A percentile compares a stretch with the other conserved stretches of the same genome.
Conservation (phyloP, 2,888 invertebrate genomes). For the Biston betularia region DNA sequence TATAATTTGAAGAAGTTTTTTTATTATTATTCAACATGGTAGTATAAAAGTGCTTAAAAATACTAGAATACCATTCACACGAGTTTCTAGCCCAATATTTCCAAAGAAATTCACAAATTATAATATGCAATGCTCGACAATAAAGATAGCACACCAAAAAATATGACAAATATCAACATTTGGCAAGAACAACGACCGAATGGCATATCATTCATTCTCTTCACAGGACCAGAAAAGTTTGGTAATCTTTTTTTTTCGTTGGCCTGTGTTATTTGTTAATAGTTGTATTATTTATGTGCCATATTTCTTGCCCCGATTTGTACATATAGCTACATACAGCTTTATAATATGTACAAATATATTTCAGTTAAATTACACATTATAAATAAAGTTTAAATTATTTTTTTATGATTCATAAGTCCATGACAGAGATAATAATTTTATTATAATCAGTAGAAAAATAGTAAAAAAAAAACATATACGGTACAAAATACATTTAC, state of each 20-base stretch:
- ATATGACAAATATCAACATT: neutral
- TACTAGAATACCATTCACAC: neutral
- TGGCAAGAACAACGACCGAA: neutral
- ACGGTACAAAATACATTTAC: slow-evolving; percentile 15
- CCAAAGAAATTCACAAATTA: neutral
- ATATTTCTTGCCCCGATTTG: neutral
- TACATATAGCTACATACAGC: neutral
- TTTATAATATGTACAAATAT: neutral
- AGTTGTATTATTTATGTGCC: no score
- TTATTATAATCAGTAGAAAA: neutral
- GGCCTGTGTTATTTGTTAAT: no score
- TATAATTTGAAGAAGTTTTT: slow-evolving; percentile 14
- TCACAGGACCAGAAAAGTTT: neutral
- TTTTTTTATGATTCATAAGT: neutral
- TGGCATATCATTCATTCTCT: no score
- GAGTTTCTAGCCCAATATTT: neutral
- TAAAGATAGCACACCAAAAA: neutral
- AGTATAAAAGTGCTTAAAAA: neutral
- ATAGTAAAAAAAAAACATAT: neutral
- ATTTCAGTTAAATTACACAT: neutral
- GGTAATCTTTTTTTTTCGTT: neutral
- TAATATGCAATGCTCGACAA: neutral
- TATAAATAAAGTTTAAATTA: neutral
- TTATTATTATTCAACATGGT: slow-evolving; percentile 4
- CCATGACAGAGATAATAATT: neutral